Evolutionary conservation across 2,797 vertebrate species (phyloP), one percentile per base, ranked within the genome.

Genomic region (Danio aesculapii): DNA sequence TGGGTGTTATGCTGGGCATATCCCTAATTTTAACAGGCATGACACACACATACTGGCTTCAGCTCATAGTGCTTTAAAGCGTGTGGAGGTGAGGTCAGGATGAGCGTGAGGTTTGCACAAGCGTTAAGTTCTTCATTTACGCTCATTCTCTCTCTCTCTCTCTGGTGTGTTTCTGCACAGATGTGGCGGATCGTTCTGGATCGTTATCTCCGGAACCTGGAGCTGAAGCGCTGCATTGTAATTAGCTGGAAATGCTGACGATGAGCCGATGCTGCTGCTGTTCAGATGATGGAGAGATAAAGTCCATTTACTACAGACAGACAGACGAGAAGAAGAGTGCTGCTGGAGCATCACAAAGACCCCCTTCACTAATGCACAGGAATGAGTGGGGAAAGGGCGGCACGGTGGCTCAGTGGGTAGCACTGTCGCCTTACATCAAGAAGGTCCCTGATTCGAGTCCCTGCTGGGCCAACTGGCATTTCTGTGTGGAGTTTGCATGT

Each of bases 211-310:
- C 79, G 75, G 10, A 19, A 87, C 75, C 70, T 63, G 44, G n/a
- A 80, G 75, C 75, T 89, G 79, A 87, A 87, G 84, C 69, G 14
- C 59, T 57, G 81, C 81, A 59, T 87, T 83, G 84, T 85, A 88
- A 92, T 92, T 88, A 87, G 74, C 71, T 59, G 71, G 86, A 90
- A 88, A 76, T 86, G 86, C 90, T 89, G 89, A 91, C 83, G 79
- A 50, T 17, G 53, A 8, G 47, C 52, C 5, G 75, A 64, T 77
- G 10, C 17, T n/a, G 52, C 58, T 66, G 66, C 43, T 19, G 70
- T 43, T 58, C 14, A 66, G 46, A 78, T 67, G 59, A 80, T 11
- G 58, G 52, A 16, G 52, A 83, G 83, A 80, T 68, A 44, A 78
- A 77, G 75, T 57, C 16, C 3, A 21, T 88, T 85, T 86, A 77